Evolutionary conservation across 2,888 invertebrate genomes (phyloP).

Genomic region (Diabrotica balteata): DNA sequence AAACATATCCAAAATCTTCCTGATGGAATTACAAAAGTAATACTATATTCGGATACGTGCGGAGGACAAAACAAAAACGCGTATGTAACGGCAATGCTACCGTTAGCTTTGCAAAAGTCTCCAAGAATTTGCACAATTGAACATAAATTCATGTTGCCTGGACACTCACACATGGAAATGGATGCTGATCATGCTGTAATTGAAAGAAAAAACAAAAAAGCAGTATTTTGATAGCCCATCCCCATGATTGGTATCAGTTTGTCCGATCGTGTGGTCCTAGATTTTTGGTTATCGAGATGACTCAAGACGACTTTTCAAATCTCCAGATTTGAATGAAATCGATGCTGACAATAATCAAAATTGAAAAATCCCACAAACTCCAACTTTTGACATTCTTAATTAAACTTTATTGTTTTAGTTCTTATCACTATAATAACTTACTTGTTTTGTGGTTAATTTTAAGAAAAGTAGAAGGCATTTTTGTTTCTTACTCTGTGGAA

Average conservation of each 20-base stretch:
- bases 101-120: slow-evolving; percentile 7
- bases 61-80: neutral
- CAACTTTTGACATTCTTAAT: too few relatives aligned
- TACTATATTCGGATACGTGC: too few relatives aligned
- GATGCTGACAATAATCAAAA: neutral
- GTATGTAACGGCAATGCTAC: slow-evolving; percentile 3
- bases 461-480: too few relatives aligned
- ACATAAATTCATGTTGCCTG: slow-evolving; percentile 8
- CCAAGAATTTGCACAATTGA: slow-evolving; percentile 8
- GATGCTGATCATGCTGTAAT: too few relatives aligned
- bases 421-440: too few relatives aligned
- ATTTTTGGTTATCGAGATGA: slow-evolving; percentile 1
- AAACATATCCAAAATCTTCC: too few relatives aligned
- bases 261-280: neutral
- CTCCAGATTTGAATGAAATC: neutral
- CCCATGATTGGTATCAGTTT: neutral
- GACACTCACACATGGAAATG: neutral
- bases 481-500: too few relatives aligned
- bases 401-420: too few relatives aligned
- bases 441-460: too few relatives aligned
- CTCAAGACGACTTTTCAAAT: neutral
- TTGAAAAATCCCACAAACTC: neutral
- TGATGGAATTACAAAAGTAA: too few relatives aligned
- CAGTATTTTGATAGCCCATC: neutral
- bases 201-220: neutral